Evolutionary conservation across 2,797 vertebrate species (phyloP).

Genomic region (Numenius phaeopus): DNA sequence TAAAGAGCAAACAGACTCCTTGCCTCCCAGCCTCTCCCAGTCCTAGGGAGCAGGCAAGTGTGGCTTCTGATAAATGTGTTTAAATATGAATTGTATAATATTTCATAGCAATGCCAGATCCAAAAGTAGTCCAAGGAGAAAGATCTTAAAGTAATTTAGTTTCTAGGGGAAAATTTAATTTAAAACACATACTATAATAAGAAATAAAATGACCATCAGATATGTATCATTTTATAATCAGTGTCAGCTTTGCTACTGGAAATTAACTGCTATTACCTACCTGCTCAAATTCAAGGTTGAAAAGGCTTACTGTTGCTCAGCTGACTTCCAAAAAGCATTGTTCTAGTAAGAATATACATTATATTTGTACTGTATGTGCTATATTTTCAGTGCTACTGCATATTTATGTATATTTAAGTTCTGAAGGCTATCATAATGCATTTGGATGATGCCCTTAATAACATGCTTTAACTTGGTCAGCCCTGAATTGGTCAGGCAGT

Average conservation of each 20-base stretch:
- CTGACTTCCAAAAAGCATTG: not conserved
- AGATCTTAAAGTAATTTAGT: not conserved
- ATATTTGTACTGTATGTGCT: not conserved
- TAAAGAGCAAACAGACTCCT: not conserved
- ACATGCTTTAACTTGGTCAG: not conserved
- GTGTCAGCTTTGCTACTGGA: not conserved
- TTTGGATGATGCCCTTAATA: not conserved
- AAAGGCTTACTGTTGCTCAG: not conserved
- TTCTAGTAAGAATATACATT: not conserved
- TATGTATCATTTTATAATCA: conserved; percentile 21
- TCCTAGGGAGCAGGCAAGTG: not conserved
- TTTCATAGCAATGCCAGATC: not conserved
- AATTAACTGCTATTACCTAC: not conserved
- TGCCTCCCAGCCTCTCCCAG: not conserved
- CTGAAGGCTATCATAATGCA: not conserved
- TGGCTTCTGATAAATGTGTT: not conserved
- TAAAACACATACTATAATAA: not conserved
- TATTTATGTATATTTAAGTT: rapidly evolving
- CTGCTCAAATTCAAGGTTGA: not conserved
- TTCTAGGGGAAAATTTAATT: not conserved
- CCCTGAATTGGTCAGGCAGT: not conserved
- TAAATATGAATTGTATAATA: not conserved
- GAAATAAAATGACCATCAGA: conserved; percentile 8
- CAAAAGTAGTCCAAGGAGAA: conserved; percentile 29
- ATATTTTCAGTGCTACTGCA: not conserved